These are phyloP conservation scores for Eclectus roratus DNA, from an alignment of 2,113 vertebrate species.

Conservation along the genomic window DNA sequence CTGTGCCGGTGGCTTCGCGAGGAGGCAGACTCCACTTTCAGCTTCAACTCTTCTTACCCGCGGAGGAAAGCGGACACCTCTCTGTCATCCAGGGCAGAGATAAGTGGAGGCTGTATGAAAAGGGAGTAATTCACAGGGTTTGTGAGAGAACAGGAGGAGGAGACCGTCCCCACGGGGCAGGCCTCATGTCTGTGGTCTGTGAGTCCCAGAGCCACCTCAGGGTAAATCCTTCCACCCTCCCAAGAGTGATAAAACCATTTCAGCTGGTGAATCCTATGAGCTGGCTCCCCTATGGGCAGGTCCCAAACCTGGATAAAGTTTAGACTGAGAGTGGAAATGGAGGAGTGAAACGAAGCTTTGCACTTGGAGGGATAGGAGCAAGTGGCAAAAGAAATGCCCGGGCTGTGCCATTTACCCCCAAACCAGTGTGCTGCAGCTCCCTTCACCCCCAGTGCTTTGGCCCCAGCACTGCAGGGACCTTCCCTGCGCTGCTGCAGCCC, in stretches of 20 bases:
- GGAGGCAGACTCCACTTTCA: neutral
- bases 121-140: fast-evolving
- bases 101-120: neutral
- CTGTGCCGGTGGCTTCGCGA: neutral
- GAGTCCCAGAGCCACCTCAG: neutral
- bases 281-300: fast-evolving
- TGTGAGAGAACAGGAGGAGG: neutral
- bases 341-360: neutral
- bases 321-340: fast-evolving
- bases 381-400: neutral
- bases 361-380: neutral
- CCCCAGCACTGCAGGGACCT: neutral
- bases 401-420: neutral
- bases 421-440: neutral
- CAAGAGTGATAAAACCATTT: fast-evolving
- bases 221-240: too few relatives aligned
- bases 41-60: neutral
- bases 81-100: neutral
- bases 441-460: neutral
- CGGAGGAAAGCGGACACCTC: neutral
- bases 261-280: fast-evolving
- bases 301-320: neutral
- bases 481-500: neutral
- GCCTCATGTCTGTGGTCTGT: neutral
- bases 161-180: fast-evolving